Base-by-base conservation (phyloP, 2,797 vertebrate genomes). In the Balearica regulorum region DNA sequence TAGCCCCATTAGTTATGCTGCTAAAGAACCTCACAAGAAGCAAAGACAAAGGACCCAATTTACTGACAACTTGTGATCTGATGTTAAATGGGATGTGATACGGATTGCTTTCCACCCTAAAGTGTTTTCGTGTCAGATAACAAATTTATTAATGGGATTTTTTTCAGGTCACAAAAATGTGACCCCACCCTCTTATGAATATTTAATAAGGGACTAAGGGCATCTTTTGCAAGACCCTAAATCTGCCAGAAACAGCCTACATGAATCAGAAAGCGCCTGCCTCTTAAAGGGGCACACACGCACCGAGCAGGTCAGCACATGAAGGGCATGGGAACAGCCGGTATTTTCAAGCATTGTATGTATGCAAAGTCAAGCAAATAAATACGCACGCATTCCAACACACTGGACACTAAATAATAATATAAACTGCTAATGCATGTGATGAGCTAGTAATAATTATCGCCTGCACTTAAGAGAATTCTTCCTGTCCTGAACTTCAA, bases 131-230 rank as follows among this genome's bases (percentile, higher is more conserved):
- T 94, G 95, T 96, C 95, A 92, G 94, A 93, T 96, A 98, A 97
- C 95, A 97, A 96, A 98, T 98, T 97, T 98, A 98, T 97, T 98
- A 98, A 97, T 96, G 95, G 91, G 77, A 95, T 97, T 96, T 96
- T 96, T 97, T 97, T 96, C 95, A 97, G 92, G 96, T 97, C 97
- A 96, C 91, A 96, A 97, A 96, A 97, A 96, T 90, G 90, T 97
- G 96, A 91, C 96, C 97, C 97, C 96, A 96, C 96, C 97, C 94
- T 97, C 94, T 97, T 96, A 98, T 98, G 97, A 98, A 98, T 98
- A 98, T 98, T 98, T 97, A 98, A 94, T 87, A 96, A 83, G 82
- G 93, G 97, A 93, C 87, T 94, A 92, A 94, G 93, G 91, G 92
- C 78, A 80, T 96, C 92, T 95, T 96, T 95, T 94, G 84, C 90